Evolutionary conservation across 37 sponge, comb jelly and placozoan species (phyloP), one percentile per base, ranked within the genome.

Genomic region (Hormiphora californensis): DNA sequence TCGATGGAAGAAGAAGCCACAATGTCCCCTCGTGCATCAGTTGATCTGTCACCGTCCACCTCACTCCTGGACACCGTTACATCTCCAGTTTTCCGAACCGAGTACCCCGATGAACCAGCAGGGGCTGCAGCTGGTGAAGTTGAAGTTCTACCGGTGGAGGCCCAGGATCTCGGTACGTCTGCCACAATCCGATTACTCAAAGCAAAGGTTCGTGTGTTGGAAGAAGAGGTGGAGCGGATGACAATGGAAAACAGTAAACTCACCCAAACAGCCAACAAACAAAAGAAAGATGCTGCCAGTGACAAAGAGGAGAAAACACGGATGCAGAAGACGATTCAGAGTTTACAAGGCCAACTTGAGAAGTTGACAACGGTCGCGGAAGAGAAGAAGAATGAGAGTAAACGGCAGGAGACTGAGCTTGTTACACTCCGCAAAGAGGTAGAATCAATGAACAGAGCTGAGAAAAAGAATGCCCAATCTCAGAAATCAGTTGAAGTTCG

Each of bases 211-310:
- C 67, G 92, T 54, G 99, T 98, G 39, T 86, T 93, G 90, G 91
- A 98, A 54, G 99, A 98, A 53, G 99, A 98, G 53, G 86, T 98
- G 67, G 99, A 98, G 54, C 53, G 91, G 38, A 78, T 93, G 25
- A 89, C 87, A 40, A 86, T 86, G 28, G 93, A 98, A 40, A 73
- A 69, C 85, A 90, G 55, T n/a, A 55, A 86, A 28, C 81, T 43
- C 19, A 73, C 40, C 3, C 81, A 73, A 73, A 40, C 46, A 11
- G 17, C 43, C 17, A 36, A 15, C n/a, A 73, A 73, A 41, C 12
- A 15, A 15, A 73, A 73, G 23, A 43, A 73, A 36, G 17, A n/a
- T 7, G 17, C 43, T 21, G 27, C 81, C 32, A 85, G 88, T 28
- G 53, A 90, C 15, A 85, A 54, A 11, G 89, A 88, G 38, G 88